Evolutionary conservation across 2,113 vertebrate species (phyloP).

Genomic region (Mustela nigripes): DNA sequence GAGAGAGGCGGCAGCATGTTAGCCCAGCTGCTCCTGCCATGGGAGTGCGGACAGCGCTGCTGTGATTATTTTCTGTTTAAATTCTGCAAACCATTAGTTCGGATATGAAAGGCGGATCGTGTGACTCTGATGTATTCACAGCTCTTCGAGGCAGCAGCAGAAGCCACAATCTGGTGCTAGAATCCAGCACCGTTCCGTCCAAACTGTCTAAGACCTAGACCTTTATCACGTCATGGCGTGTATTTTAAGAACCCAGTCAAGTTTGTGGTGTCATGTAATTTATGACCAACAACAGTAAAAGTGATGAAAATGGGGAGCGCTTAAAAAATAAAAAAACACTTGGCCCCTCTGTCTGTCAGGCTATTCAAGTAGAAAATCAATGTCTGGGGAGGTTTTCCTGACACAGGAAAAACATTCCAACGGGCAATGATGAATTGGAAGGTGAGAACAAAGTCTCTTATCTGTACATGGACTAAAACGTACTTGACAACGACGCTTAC

Average conservation of each 20-base stretch:
- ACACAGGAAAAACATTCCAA: constrained; percentile 2
- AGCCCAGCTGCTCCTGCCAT: constrained; percentile 2
- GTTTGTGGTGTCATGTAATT: background rate
- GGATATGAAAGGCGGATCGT: background rate
- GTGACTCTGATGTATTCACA: background rate
- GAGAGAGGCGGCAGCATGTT: background rate
- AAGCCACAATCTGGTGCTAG: background rate
- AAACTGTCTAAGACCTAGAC: background rate
- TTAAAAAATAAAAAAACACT: constrained; percentile 33
- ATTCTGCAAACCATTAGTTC: background rate
- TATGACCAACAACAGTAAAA: constrained; percentile 21
- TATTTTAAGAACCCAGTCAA: background rate
- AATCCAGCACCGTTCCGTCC: background rate
- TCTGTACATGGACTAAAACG: constrained; percentile 49
- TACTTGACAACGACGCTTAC: background rate
- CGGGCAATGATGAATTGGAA: constrained; percentile 56
- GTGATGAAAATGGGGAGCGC: background rate
- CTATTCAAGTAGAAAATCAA: constrained; percentile 45
- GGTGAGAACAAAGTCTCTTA: constrained; percentile 60
- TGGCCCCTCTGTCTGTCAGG: constrained; percentile 1
- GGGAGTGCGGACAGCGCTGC: background rate
- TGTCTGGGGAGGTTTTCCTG: background rate
- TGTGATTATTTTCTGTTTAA: background rate
- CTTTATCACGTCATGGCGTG: background rate
- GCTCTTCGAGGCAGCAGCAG: background rate